Percentiles rank a stretch among this genome's conserved stretches.
These are phyloP conservation scores for Sarcophaga caerulescens DNA, from an alignment of 2,888 invertebrate species.

Conservation along the genomic window DNA sequence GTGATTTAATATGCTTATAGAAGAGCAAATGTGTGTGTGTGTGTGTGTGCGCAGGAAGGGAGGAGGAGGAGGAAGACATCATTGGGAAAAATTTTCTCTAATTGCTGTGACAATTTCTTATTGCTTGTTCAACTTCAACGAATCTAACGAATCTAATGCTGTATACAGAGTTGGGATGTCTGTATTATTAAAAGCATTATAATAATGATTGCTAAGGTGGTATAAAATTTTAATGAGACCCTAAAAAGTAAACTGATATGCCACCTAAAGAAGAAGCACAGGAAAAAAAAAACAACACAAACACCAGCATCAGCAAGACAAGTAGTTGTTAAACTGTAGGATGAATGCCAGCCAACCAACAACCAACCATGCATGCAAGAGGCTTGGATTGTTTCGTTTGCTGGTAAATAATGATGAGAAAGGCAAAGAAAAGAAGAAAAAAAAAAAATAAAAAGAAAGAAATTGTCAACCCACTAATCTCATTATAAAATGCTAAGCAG, in stretches of 20 bases:
- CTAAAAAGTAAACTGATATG: slow-evolving; percentile 69
- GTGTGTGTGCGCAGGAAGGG: background rate
- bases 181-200: slow-evolving; percentile 27
- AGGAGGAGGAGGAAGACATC: slow-evolving; percentile 11
- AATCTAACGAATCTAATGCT: slow-evolving; percentile 47
- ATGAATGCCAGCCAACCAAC: background rate
- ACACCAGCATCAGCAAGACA: slow-evolving; percentile 24
- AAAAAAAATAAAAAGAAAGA: slow-evolving; percentile 16
- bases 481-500: slow-evolving; percentile 67
- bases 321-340: slow-evolving; percentile 51
- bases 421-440: background rate
- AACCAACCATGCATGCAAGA: no score
- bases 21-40: slow-evolving; percentile 14
- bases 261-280: slow-evolving; percentile 60
- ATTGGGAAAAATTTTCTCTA: slow-evolving; percentile 54
- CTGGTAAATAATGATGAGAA: slow-evolving; percentile 22
- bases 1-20: slow-evolving; percentile 64
- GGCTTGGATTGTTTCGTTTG: no score
- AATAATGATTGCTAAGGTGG: slow-evolving; percentile 50
- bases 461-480: slow-evolving; percentile 69
- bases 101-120: slow-evolving; percentile 63
- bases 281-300: no score
- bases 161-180: slow-evolving; percentile 3
- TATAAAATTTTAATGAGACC: slow-evolving; percentile 71
- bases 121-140: background rate